Evolutionary conservation across 2,797 vertebrate genomes (phyloP), one percentile per base, ranked within the genome.

Genomic region (Crocodylus rhombifer): DNA sequence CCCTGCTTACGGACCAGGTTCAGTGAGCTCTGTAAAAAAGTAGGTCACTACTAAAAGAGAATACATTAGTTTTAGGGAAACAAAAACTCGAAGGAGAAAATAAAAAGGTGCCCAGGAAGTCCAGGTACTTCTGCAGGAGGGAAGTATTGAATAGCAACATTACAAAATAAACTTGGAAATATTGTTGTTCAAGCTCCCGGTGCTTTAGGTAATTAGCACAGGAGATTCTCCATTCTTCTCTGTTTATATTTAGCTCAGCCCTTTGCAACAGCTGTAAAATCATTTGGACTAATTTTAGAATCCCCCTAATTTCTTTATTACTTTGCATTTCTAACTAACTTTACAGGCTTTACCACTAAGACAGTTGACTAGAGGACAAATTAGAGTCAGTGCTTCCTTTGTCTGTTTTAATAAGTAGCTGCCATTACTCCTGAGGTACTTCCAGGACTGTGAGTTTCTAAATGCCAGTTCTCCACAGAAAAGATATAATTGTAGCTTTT

Each of bases 401-500:
- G 97, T 98, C 96, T 96, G 91, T 78, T 4, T 83, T 98, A 98
- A 98, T 98, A 98, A 98, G 97, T 96, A 97, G 97, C 97, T 98
- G 97, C 97, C 97, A 96, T 77, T 90, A n/a, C 90, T 90, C 90
- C n/a, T 26, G 92, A 94, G 67, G 81, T 21, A 89, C 80, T 88
- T 87, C 92, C 95, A 97, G 97, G 95, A 82, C 79, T 85, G 28
- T 28, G 95, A 97, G 92, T 92, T 81, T 92, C 97, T 97, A 97
- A 98, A 89, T 94, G 97, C 96, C 97, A 95, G 80, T 96, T 97
- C 97, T 94, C 97, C 93, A 91, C 81, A 84, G 90, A 91, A 65
- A 96, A 95, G 95, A 96, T 89, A 60, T 97, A 98, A 98, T 97
- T 97, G 96, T 25, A 90, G 88, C 6, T 88, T 33, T 56, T 95